Percentiles rank a stretch among this genome's conserved stretches.
Conservation (phyloP, 2,888 invertebrate genomes). For the Chelonus formosanus region DNA sequence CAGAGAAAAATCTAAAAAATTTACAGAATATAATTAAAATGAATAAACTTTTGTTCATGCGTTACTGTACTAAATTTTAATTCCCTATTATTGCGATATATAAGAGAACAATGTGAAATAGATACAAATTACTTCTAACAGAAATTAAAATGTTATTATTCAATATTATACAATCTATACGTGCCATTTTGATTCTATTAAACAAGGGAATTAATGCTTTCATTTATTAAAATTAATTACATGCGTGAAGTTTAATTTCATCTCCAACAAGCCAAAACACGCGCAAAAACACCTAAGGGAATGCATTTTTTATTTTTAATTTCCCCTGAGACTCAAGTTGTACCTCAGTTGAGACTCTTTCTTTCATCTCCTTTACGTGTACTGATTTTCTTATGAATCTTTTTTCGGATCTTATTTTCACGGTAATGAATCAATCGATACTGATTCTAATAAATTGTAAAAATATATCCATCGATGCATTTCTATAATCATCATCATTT, state of each 20-base stretch:
- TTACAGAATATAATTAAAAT: no score
- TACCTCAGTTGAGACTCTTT: constrained; percentile 21
- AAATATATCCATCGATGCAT: background rate
- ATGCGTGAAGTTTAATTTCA: constrained; percentile 1
- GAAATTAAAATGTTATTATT: no score
- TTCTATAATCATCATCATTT: no score
- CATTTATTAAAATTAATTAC: no score
- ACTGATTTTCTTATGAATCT: constrained; percentile 18
- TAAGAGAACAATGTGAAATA: no score
- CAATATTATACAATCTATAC: no score
- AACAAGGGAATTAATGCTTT: background rate
- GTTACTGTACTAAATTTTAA: no score
- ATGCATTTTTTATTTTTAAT: constrained; percentile 38
- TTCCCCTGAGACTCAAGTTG: constrained; percentile 33
- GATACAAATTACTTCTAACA: no score
- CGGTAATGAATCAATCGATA: constrained; percentile 4
- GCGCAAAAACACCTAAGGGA: background rate
- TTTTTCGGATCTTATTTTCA: background rate
- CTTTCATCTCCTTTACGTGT: constrained; percentile 29
- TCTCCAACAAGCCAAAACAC: background rate
- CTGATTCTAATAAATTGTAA: background rate
- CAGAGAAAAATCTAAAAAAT: no score
- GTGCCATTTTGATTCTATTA: background rate
- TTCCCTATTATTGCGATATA: no score
- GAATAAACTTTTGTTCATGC: no score